Percentiles rank a stretch among this genome's conserved stretches.
phyloP scores from a whole-genome alignment of 2,113 vertebrate species.

The Copsychus sechellarum region DNA sequence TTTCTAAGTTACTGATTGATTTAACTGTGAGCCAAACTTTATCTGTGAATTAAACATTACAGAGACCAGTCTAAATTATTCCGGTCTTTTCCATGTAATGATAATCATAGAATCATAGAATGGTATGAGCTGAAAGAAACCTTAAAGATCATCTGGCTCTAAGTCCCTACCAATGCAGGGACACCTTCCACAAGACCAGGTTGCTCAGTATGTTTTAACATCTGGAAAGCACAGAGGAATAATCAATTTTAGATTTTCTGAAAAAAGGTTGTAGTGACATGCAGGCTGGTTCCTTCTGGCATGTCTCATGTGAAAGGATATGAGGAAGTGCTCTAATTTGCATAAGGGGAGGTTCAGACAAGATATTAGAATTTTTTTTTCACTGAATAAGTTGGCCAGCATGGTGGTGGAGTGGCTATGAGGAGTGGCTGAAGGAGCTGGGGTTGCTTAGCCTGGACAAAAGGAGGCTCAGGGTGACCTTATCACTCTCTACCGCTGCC shows the following conservation, averaged over 20 bases:
- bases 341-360: background rate
- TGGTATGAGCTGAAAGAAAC: background rate
- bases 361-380: background rate
- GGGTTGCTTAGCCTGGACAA: background rate
- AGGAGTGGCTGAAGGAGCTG: background rate
- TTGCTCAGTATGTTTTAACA: background rate
- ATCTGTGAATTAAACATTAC: background rate
- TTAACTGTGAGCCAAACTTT: background rate
- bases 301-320: background rate
- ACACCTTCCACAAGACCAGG: background rate
- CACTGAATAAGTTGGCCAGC: background rate
- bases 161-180: background rate
- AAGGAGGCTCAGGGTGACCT: background rate
- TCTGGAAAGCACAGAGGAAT: background rate
- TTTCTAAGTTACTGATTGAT: background rate
- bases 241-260: background rate
- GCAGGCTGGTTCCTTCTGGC: background rate
- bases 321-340: background rate
- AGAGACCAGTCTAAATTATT: background rate
- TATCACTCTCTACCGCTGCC: too few species aligned
- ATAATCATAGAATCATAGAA: background rate
- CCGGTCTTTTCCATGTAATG: accelerated
- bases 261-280: background rate
- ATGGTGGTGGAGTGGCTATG: background rate
- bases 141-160: background rate